These are phyloP conservation scores for Corythoichthys intestinalis DNA, from an alignment of 2,113 vertebrate species.

Conservation along the genomic window DNA sequence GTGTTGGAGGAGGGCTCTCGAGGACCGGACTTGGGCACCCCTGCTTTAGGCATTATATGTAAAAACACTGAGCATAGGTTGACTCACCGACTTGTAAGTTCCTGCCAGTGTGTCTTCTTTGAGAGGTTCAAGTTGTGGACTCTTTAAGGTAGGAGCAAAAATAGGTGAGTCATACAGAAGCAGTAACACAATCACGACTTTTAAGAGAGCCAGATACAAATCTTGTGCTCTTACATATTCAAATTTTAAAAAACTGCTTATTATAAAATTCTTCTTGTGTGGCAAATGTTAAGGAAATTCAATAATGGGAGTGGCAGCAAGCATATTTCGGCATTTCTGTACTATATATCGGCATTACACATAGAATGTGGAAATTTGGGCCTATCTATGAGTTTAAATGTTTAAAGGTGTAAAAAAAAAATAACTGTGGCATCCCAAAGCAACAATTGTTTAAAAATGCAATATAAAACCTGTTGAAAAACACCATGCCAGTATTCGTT, in stretches of 20 bases:
- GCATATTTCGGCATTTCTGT: background rate
- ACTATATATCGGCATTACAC: background rate
- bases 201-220: constrained; percentile 17
- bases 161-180: constrained; percentile 26
- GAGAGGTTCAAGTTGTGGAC: constrained; percentile 85
- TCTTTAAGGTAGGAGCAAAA: constrained; percentile 63
- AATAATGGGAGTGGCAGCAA: constrained; percentile 4
- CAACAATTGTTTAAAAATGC: too few relatives aligned
- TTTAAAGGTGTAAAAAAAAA: background rate
- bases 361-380: background rate
- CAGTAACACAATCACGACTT: constrained; percentile 8
- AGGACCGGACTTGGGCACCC: too few relatives aligned
- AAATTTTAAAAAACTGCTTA: background rate
- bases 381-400: constrained; percentile 5
- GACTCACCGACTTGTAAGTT: constrained; percentile 81
- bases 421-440: too few relatives aligned
- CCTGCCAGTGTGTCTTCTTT: constrained; percentile 79
- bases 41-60: background rate
- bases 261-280: constrained; percentile 1
- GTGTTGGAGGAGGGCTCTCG: too few relatives aligned
- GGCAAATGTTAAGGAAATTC: constrained; percentile 9
- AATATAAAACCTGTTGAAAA: too few relatives aligned
- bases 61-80: background rate
- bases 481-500: too few relatives aligned
- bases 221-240: constrained; percentile 8